These are phyloP conservation scores for Apamea sordens DNA, from an alignment of 2,888 invertebrate genomes.

Conservation along the genomic window DNA sequence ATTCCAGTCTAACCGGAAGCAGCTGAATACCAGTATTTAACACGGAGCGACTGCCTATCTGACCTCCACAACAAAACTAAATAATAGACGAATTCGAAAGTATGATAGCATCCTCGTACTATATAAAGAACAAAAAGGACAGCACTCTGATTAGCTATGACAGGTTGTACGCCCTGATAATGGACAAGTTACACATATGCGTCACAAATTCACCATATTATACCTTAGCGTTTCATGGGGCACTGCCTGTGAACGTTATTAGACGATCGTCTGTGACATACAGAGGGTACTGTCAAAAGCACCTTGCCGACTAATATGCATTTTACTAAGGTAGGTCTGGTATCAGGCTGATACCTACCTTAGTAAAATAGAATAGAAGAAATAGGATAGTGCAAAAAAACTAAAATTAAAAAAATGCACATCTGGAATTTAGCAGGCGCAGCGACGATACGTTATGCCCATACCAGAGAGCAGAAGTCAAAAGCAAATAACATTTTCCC, in stretches of 20 bases:
- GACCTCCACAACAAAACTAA: background rate
- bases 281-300: background rate
- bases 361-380: too few species aligned
- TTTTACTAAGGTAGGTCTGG: background rate
- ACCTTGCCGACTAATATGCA: background rate
- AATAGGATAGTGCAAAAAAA: too few species aligned
- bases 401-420: too few species aligned
- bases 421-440: too few species aligned
- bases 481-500: background rate
- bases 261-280: background rate
- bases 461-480: background rate
- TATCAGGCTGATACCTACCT: too few species aligned
- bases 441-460: background rate
- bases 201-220: conserved; percentile 2
- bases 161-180: background rate
- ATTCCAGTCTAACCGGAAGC: background rate
- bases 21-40: background rate
- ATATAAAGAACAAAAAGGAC: background rate
- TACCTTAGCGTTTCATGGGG: conserved; percentile 8
- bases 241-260: conserved; percentile 3
- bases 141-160: background rate
- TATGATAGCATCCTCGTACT: background rate
- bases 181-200: background rate
- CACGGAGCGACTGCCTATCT: background rate
- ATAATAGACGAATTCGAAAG: background rate